Conservation (phyloP, 2,797 vertebrate species). For the Brachymystax lenok region DNA sequence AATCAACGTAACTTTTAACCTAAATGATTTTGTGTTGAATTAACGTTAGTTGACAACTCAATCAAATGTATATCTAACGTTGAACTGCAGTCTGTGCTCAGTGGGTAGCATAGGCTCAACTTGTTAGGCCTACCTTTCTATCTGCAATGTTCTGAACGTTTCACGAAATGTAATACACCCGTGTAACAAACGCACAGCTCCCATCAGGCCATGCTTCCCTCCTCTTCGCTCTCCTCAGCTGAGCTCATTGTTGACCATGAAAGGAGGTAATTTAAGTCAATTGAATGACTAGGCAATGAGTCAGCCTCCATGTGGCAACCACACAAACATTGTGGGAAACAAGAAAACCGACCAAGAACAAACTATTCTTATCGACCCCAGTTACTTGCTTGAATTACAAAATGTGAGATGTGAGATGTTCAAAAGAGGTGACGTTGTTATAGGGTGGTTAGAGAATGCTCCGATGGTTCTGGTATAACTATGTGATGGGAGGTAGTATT, state of each 20-base stretch:
- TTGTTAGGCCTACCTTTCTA: background rate
- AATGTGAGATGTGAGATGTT: background rate
- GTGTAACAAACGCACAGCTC: slow-evolving; percentile 74
- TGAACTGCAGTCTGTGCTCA: too few relatives aligned
- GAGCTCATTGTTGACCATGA: slow-evolving; percentile 66
- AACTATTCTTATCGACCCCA: slow-evolving; percentile 39
- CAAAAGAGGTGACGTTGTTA: slow-evolving; percentile 32
- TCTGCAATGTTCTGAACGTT: background rate
- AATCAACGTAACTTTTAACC: too few relatives aligned
- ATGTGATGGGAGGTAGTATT: background rate
- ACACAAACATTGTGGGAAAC: slow-evolving; percentile 68
- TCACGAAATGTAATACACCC: slow-evolving; percentile 20
- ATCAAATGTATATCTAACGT: too few relatives aligned
- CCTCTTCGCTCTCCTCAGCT: slow-evolving; percentile 67
- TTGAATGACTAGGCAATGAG: slow-evolving; percentile 75
- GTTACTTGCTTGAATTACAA: too few relatives aligned
- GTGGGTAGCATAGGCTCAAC: too few relatives aligned
- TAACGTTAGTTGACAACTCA: too few relatives aligned
- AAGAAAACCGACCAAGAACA: slow-evolving; percentile 50
- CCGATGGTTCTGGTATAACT: background rate
- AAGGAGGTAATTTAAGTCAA: slow-evolving; percentile 78
- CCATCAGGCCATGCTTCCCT: slow-evolving; percentile 66
- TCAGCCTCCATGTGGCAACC: slow-evolving; percentile 71
- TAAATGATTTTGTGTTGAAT: too few relatives aligned
- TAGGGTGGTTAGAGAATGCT: background rate